A percentile compares a stretch with the other conserved stretches of the same genome.
Evolutionary conservation across 2,888 invertebrate species (phyloP).

Genomic region (Punctoribates punctum): DNA sequence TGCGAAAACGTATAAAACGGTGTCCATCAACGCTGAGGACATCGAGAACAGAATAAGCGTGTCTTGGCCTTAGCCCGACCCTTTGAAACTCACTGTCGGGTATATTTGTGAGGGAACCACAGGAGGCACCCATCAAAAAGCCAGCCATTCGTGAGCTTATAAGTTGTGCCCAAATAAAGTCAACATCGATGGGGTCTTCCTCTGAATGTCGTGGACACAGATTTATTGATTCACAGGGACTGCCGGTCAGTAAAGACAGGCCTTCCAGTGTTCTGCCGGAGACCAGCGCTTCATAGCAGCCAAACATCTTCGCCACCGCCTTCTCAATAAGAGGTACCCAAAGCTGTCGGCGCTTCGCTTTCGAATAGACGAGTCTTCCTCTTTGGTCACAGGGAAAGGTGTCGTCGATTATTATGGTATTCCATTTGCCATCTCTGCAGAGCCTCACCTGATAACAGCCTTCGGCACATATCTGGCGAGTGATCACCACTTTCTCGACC

Average conservation of each 20-base stretch:
- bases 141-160: conserved; percentile 80
- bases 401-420: conserved; percentile 91
- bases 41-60: conserved; percentile 95
- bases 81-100: conserved; percentile 84
- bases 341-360: conserved; percentile 90
- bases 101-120: conserved; percentile 78
- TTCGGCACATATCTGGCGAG: conserved; percentile 70
- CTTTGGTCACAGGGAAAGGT: conserved; percentile 88
- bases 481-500: conserved; percentile 84
- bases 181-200: conserved; percentile 70
- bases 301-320: conserved; percentile 95
- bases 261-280: conserved; percentile 96
- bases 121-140: conserved; percentile 97
- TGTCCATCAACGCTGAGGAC: conserved; percentile 73
- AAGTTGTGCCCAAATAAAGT: conserved; percentile 93
- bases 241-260: conserved; percentile 85
- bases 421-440: conserved; percentile 97
- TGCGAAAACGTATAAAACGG: conserved; percentile 72
- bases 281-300: conserved; percentile 92
- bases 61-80: conserved; percentile 77
- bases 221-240: conserved; percentile 92
- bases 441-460: conserved; percentile 68
- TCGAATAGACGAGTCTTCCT: conserved; percentile 84
- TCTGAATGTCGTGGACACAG: conserved; percentile 67
- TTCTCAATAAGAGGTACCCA: conserved; percentile 99